A percentile compares a stretch with the other conserved stretches of the same genome.
These are phyloP conservation scores for Limnephilus marmoratus DNA, from an alignment of 2,888 invertebrate species.

Conservation along the genomic window DNA sequence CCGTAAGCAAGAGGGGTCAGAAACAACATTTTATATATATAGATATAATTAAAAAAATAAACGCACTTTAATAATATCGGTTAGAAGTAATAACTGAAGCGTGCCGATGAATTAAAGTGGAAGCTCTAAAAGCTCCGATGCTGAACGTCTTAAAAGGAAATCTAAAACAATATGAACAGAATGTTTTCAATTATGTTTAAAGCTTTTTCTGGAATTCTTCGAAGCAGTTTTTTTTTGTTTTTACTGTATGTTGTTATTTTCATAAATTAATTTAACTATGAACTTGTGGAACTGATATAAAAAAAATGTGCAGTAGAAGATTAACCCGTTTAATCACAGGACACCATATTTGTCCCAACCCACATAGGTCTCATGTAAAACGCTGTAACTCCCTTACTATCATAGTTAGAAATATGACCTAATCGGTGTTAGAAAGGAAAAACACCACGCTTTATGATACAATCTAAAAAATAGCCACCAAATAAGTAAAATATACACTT, in stretches of 20 bases:
- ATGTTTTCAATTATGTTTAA: not conserved
- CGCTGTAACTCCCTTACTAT: too few species aligned
- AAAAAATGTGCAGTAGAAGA: too few species aligned
- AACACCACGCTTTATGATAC: too few species aligned
- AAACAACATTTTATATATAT: constrained; percentile 51
- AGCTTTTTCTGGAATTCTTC: not conserved
- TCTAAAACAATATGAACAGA: not conserved
- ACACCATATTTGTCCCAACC: too few species aligned
- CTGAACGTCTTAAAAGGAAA: constrained; percentile 4
- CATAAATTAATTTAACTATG: too few species aligned
- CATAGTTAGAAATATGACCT: too few species aligned
- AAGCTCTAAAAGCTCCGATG: constrained; percentile 20
- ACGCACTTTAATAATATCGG: constrained; percentile 61
- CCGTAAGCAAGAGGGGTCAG: constrained; percentile 57
- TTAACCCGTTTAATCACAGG: too few species aligned
- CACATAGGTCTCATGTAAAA: too few species aligned
- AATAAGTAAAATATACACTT: too few species aligned
- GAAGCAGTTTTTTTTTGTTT: not conserved
- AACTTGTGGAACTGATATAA: too few species aligned
- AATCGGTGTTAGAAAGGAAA: too few species aligned
- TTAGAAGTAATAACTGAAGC: constrained; percentile 62
- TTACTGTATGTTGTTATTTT: not conserved
- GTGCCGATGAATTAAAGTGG: constrained; percentile 50
- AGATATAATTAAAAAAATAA: constrained; percentile 62
- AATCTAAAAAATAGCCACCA: too few species aligned